Base-by-base conservation (phyloP, 2,113 vertebrate genomes). In the Mus pahari region DNA sequence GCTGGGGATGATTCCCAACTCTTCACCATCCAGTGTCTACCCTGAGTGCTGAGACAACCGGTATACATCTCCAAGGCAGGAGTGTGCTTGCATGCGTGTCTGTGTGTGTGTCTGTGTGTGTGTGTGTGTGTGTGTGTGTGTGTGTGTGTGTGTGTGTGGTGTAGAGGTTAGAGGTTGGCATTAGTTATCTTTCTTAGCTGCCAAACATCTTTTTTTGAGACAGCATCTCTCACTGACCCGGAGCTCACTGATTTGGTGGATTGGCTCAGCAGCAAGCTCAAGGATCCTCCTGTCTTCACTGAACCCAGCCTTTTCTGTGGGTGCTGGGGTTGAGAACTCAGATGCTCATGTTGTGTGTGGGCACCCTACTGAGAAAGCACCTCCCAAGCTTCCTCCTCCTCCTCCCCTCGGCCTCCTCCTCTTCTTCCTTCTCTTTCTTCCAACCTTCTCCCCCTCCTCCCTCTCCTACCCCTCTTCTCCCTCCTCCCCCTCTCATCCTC, bases 341-440 rank as follows among this genome's bases (percentile, higher is more conserved):
- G 16, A 33, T 62, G 16, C 26, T 31, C 58, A 19, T 11, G 26
- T 16, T 45, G 58, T 31, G 16, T 64, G 82, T 16, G 22, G 26
- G 16, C 16, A 33, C 8, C 5, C 16, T 17, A 16, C 22, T 14
- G 17, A 31, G 19, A 16, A 64, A 16, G 16, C 16, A 84, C 64
- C 60, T 66, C 60, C 16, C 39, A 4, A 17, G 13, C 7, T 45
- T 31, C 39, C 64, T 66, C 26, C 9, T 66, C 26, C 3, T 20
- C 3, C 8, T 64, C 7, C 64, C 26, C 3, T 20, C 3, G 2
- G 26, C 7, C 64, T 3, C 3, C 4, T 11, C 26, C 9, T 20
- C 26, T 1, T 7, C 2, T 24, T 48, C 48, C 20, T 9, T 2
- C 60, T 7, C 60, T 6, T 24, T 22, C 48, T 48, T 48, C 48